Base-by-base conservation (phyloP, 2,113 vertebrate species). In the Peucedramus taeniatus region DNA sequence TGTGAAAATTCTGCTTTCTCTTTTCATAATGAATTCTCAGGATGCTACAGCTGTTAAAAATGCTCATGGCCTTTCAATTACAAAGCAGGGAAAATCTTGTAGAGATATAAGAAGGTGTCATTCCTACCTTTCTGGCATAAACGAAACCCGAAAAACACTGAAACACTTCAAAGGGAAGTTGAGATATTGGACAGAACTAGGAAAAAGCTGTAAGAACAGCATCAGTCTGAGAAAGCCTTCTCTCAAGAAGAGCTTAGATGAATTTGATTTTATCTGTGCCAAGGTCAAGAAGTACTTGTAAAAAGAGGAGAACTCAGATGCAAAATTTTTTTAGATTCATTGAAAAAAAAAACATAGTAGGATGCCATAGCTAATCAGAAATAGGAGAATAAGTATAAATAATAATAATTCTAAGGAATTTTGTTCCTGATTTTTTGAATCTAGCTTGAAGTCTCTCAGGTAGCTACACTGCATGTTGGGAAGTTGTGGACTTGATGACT, bases 91-190 rank as follows among this genome's bases (percentile, higher is more conserved):
- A 92, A 85, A 72, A 54, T 63, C 63, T 85, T 8, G 4, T 14
- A 61, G 50, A 79, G n/a, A 53, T 6, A n/a, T 68, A 87, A 82
- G 80, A 54, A 44, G 7, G 13, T 85, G 59, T n/a, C 70, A 79
- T 79, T 91, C 26, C 47, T 72, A 18, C 42, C 75, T 77, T 71
- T 80, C 47, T 57, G 40, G 51, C 42, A 66, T 90, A 85, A 74
- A 65, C 0, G 0, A 88, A 83, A 49, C 33, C 19, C 21, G 35
- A 27, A 75, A 78, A 89, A 21, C 45, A 42, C 23, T 72, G 82
- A 90, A 91, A 74, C 15, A 83, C 65, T 94, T 91, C 90, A 83
- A 91, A 93, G 39, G 27, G 23, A 88, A 85, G 50, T 35, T 83
- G 51, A 90, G 59, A 21, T 51, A 44, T 90, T 56, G 42, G 60